A percentile compares a stretch with the other conserved stretches of the same genome.
Evolutionary conservation across 2,113 vertebrate species (phyloP).

Genomic region (Caloenas nicobarica): DNA sequence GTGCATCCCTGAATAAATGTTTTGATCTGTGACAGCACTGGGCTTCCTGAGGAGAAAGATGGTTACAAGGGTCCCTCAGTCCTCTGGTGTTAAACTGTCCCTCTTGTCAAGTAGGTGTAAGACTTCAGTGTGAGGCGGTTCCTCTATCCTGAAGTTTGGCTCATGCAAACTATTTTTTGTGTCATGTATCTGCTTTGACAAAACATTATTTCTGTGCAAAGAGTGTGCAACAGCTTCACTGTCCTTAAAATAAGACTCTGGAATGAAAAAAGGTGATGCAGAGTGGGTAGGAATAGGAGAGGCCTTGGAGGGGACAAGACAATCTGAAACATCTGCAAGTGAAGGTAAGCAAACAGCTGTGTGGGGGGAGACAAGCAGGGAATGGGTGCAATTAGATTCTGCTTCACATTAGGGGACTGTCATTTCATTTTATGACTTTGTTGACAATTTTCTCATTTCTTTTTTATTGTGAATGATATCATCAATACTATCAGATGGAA

Average conservation of each 20-base stretch:
- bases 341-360: background rate
- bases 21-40: background rate
- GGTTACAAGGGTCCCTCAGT: background rate
- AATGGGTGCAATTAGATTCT: background rate
- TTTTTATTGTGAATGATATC: constrained; percentile 24
- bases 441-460: background rate
- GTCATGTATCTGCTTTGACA: background rate
- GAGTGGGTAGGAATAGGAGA: background rate
- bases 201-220: background rate
- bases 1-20: background rate
- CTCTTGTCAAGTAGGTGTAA: background rate
- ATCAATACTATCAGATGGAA: background rate
- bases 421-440: constrained; percentile 13
- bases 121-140: background rate
- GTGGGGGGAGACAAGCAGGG: background rate
- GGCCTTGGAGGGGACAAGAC: background rate
- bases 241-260: background rate
- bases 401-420: background rate
- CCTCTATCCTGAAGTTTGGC: background rate
- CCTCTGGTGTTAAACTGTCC: background rate
- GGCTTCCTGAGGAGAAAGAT: background rate
- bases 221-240: background rate
- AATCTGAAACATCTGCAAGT: background rate
- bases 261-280: background rate
- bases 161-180: background rate